phyloP scores from a whole-genome alignment of 2,797 vertebrate genomes.

The Hirundo rustica region DNA sequence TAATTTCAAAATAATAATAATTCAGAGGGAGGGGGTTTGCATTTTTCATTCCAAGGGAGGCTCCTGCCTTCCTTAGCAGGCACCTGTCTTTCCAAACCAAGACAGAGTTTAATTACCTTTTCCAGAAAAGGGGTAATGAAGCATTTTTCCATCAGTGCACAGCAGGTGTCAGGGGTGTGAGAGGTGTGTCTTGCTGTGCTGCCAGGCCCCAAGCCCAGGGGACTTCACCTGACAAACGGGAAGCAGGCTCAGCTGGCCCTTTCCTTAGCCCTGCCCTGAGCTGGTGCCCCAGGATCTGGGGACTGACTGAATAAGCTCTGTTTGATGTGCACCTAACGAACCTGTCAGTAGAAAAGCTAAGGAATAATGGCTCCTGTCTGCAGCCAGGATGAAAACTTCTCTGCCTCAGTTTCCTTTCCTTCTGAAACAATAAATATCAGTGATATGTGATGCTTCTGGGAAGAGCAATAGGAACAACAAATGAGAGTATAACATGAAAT shows the following conservation, averaged over 20 bases:
- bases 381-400: neutral
- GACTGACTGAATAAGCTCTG: fast-evolving
- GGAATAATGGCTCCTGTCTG: neutral
- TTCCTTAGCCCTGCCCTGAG: fast-evolving
- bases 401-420: neutral
- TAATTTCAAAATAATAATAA: neutral
- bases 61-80: neutral
- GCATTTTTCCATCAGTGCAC: neutral
- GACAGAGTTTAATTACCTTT: neutral
- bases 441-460: neutral
- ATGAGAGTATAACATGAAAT: neutral
- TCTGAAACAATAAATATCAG: neutral
- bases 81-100: neutral
- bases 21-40: neutral
- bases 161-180: neutral
- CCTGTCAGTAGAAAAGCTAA: neutral
- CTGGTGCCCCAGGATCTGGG: neutral
- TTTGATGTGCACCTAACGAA: neutral
- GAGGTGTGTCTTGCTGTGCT: neutral
- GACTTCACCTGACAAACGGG: neutral
- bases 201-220: neutral
- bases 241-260: neutral
- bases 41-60: neutral
- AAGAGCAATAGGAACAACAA: neutral
- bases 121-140: neutral